Conservation (phyloP, 92 coral and sea anemone species). For the Palythoa heliodiscus region DNA sequence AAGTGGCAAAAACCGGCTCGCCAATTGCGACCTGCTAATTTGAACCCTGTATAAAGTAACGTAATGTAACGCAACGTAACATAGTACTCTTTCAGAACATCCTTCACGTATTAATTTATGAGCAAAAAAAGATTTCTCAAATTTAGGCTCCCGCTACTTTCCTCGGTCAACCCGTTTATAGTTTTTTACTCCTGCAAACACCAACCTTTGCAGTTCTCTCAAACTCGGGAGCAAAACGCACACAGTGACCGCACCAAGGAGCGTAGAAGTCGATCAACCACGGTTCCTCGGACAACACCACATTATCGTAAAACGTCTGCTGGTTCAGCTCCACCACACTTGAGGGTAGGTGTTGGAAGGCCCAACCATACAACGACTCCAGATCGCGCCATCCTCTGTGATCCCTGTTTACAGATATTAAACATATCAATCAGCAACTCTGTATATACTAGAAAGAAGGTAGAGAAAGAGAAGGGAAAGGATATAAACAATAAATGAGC, state of each 20-base stretch:
- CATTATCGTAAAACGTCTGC: conserved; percentile 64
- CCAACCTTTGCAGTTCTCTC: conserved; percentile 89
- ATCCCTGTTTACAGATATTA: conserved; percentile 33
- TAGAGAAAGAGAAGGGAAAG: not conserved
- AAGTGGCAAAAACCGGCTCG: too few species aligned
- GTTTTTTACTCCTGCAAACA: not conserved
- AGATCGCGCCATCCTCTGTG: conserved; percentile 97
- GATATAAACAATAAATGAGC: too few species aligned
- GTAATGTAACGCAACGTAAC: too few species aligned
- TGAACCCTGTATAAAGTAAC: too few species aligned
- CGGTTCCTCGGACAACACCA: conserved; percentile 76
- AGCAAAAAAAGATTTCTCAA: too few species aligned
- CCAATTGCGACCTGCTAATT: too few species aligned
- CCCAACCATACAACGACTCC: conserved; percentile 87
- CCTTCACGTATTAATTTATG: too few species aligned
- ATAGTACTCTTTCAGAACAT: too few species aligned
- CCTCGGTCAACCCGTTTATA: too few species aligned
- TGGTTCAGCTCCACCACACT: conserved; percentile 71
- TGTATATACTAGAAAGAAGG: not conserved
- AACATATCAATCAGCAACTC: not conserved
- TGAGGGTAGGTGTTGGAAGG: conserved; percentile 92
- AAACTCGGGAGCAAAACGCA: conserved; percentile 93
- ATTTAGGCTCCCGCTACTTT: too few species aligned
- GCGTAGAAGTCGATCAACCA: conserved; percentile 96
- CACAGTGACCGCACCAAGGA: conserved; percentile 99